phyloP scores from a whole-genome alignment of 2,797 vertebrate species.

The Vireo griseus region DNA sequence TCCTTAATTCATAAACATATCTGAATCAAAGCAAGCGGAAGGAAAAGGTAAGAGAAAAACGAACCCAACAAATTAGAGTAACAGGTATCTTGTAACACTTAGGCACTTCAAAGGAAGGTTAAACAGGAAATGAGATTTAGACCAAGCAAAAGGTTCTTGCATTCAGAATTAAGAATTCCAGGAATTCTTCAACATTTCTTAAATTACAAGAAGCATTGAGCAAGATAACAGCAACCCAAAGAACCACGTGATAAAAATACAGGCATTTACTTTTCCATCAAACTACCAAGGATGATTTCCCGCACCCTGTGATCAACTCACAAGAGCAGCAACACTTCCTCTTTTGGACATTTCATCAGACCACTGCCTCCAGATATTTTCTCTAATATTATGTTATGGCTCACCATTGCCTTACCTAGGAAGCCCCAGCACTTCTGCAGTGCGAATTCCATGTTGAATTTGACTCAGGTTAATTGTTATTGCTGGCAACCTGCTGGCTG shows the following conservation, averaged over 20 bases:
- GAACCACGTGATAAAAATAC: background rate
- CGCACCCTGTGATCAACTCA: background rate
- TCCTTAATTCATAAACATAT: constrained; percentile 27
- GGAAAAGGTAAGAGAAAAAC: background rate
- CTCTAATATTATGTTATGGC: background rate
- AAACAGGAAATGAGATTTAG: background rate
- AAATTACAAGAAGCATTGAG: background rate
- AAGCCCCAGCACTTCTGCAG: background rate
- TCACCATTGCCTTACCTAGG: background rate
- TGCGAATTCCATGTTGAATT: background rate
- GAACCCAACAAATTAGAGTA: constrained; percentile 13
- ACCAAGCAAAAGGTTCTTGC: background rate
- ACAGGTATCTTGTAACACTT: background rate
- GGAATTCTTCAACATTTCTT: background rate
- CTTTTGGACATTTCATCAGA: background rate
- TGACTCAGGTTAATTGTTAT: background rate
- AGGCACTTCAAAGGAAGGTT: background rate
- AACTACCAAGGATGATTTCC: background rate
- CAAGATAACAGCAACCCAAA: background rate
- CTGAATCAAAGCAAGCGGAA: background rate
- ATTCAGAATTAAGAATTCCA: background rate
- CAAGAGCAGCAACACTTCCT: background rate
- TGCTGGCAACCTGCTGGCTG: constrained; percentile 1
- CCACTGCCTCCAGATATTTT: background rate
- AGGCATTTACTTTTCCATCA: background rate